These are phyloP conservation scores for Seira ritae DNA, from an alignment of 2,888 invertebrate species.

Conservation along the genomic window DNA sequence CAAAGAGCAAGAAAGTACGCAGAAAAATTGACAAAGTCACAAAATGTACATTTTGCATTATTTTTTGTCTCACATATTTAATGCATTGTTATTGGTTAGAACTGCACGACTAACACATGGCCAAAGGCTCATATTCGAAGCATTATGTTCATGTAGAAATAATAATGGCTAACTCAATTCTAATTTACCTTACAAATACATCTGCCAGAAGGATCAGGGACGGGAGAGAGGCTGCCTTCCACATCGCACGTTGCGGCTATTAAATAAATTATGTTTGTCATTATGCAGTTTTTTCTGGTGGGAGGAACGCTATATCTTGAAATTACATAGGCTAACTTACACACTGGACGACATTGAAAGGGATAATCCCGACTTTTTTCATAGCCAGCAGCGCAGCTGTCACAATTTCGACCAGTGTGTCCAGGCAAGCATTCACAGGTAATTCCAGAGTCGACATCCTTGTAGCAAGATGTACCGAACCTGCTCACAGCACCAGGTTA, in stretches of 20 bases:
- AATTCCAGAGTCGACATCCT: conserved; percentile 84
- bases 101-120: too few species aligned
- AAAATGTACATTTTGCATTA: too few species aligned
- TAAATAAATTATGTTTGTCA: conserved; percentile 22
- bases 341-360: conserved; percentile 84
- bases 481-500: conserved; percentile 65
- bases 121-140: too few species aligned
- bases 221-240: conserved; percentile 82
- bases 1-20: too few species aligned
- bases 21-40: too few species aligned
- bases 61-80: too few species aligned
- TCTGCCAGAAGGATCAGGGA: conserved; percentile 79
- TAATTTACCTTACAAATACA: conserved; percentile 84
- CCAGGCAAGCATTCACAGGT: conserved; percentile 89
- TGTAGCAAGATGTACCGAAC: conserved; percentile 83
- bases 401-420: conserved; percentile 86
- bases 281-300: too few species aligned
- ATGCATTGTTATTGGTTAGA: too few species aligned
- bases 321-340: conserved; percentile 70
- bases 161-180: conserved; percentile 24
- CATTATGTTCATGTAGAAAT: too few species aligned
- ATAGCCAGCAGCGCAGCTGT: conserved; percentile 86
- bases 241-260: conserved; percentile 82
- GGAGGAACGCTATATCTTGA: not conserved
- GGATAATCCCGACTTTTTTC: conserved; percentile 86